These are phyloP conservation scores for Herpetotheres cachinnans DNA, from an alignment of 2,113 vertebrate species.

Conservation along the genomic window DNA sequence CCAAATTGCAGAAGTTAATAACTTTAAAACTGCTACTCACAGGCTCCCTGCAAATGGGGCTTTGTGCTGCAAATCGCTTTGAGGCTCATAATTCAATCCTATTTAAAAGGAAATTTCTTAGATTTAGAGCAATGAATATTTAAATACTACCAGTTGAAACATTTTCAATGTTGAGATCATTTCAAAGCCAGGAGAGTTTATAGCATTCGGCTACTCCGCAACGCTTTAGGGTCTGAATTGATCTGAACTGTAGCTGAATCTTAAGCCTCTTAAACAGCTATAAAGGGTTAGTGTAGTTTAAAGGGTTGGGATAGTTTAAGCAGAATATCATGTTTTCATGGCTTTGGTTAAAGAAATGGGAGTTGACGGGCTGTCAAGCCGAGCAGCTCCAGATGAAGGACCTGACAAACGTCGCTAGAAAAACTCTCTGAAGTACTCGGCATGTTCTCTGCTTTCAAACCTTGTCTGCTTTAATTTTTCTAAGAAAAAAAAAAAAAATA, in stretches of 20 bases:
- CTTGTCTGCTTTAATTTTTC: background rate
- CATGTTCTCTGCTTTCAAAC: background rate
- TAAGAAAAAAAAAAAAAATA: background rate
- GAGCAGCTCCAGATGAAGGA: background rate
- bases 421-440: background rate
- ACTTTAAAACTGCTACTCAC: slow-evolving; percentile 30
- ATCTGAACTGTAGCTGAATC: background rate
- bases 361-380: background rate
- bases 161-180: slow-evolving; percentile 34
- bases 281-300: slow-evolving; percentile 4
- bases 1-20: slow-evolving; percentile 12
- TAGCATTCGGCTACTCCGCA: background rate
- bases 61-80: slow-evolving; percentile 53
- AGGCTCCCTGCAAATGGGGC: background rate
- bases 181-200: slow-evolving; percentile 22
- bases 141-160: slow-evolving; percentile 38
- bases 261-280: slow-evolving; percentile 43
- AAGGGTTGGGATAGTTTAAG: slow-evolving; percentile 4
- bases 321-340: slow-evolving; percentile 1
- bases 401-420: background rate
- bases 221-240: background rate
- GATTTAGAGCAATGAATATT: slow-evolving; percentile 51
- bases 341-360: background rate
- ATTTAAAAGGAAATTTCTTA: slow-evolving; percentile 54
- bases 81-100: slow-evolving; percentile 50